Base-by-base conservation (phyloP, 2,797 vertebrate genomes). In the Platalea minor region DNA sequence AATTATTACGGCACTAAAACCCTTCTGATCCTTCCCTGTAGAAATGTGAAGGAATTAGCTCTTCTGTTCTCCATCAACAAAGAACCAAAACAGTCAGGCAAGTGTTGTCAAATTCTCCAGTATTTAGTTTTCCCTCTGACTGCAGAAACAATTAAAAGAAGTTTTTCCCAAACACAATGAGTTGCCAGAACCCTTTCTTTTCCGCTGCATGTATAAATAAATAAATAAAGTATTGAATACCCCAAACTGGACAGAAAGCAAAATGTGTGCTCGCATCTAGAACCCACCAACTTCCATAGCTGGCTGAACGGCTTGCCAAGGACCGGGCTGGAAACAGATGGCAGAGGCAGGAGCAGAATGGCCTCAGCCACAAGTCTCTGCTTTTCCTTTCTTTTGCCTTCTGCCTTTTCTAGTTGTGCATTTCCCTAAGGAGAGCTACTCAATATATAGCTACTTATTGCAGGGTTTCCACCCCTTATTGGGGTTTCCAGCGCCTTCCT, bases 221-320 rank as follows among this genome's bases (percentile, higher is more conserved):
- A n/a, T 24, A 35, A 24, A 13, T 29, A 29, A 53, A n/a, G 5
- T 28, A 61, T 0, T 0, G 15, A 61, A 61, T 57, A 46, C 3
- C 18, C 24, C 28, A 57, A 79, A 86, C 10, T 31, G 35, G 29
- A 41, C 18, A 51, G 28, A 91, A 57, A 70, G 35, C 17, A 69
- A 86, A 75, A 69, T 2, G 9, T 5, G 5, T 20, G 13, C 67
- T 80, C 77, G 10, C n/a, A 15, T 54, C 57, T 67, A 51, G 61
- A 90, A 81, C 48, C 29, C 8, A 72, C 17, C n/a, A 13, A 5
- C 45, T 46, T 89, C 51, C 35, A 23, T 8, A 73, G 59, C 31
- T 1, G 5, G 24, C 51, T 72, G 50, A 80, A 39, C 7, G 26
- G 17, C 31, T 65, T 67, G 33, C 75, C n/a, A 59, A 60, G 35